Conservation (phyloP, 2,113 vertebrate species). For the Protobothrops mucrosquamatus region DNA sequence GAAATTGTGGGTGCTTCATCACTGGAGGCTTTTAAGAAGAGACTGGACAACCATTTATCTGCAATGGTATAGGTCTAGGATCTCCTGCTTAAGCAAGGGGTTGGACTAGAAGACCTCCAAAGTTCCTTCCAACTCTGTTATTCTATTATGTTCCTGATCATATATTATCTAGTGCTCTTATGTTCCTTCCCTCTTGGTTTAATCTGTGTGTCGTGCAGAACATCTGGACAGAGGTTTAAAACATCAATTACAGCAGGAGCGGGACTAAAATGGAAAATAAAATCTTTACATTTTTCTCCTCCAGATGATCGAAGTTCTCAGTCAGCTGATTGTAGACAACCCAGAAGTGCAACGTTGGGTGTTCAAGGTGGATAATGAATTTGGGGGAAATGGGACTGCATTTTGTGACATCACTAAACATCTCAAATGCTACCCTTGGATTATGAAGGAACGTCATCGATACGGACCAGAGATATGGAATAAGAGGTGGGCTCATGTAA, state of each 20-base stretch:
- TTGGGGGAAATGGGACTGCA: conserved; percentile 75
- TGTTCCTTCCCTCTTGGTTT: not conserved
- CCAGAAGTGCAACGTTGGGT: conserved; percentile 80
- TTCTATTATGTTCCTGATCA: not conserved
- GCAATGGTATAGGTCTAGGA: not conserved
- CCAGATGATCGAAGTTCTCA: conserved; percentile 77
- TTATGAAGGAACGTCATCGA: conserved; percentile 58
- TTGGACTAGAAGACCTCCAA: not conserved
- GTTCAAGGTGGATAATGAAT: conserved; percentile 79
- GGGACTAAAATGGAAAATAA: not conserved
- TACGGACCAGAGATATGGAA: conserved; percentile 65
- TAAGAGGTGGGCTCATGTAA: conserved; percentile 75
- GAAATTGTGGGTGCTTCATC: not conserved
- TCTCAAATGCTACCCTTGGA: conserved; percentile 72
- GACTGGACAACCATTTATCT: not conserved
- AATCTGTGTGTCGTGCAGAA: not conserved
- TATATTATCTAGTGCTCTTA: not conserved
- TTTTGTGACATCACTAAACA: conserved; percentile 75
- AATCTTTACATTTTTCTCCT: not conserved
- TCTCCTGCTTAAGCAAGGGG: not conserved
- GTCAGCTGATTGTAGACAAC: conserved; percentile 74
- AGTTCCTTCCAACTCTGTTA: not conserved
- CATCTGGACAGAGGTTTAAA: not conserved
- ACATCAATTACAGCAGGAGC: not conserved
- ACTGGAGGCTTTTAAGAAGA: not conserved